Base-by-base conservation (phyloP, 1,140 invertebrate species). In the Eriocheir sinensis region DNA sequence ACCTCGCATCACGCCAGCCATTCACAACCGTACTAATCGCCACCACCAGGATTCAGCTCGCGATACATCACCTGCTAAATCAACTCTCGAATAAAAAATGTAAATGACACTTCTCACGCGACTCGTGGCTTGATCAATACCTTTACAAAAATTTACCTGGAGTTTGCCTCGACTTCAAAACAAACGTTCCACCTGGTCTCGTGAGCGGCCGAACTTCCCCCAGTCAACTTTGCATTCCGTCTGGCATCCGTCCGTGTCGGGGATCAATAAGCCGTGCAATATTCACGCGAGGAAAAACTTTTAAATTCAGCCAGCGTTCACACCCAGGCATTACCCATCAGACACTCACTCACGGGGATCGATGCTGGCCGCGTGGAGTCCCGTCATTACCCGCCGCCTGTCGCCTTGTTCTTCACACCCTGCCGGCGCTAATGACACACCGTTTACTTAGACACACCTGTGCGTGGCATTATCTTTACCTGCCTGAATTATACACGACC, bases 391-490 rank as follows among this genome's bases (percentile, higher is more conserved):
- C 38, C 32, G 8, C 32, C 60, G 60, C 21, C 21, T 72, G 60
- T 72, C 60, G 27, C 60, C 60, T 12, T 72, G 60, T n/a, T 72
- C 53, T 90, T 90, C 89, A 90, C 89, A 90, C 89, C 89, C 89
- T 9, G 4, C 89, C 34, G 21, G 3, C 32, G 4, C 6, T 90
- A 90, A 90, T 90, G 48, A 90, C 89, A 90, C 30, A 36, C 89
- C 48, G 34, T 60, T 90, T 72, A 36, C 30, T 60, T 89, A 53
- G 32, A 21, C 41, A 27, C 89, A 36, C 48, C 32, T 72, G 60
- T 72, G 27, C 27, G 60, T 72, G 60, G 4, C 27, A 72, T 72
- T 72, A 72, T 72, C 60, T 72, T 72, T 72, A 72, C 60, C 60
- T 21, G 60, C 60, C 27, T 72, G 60, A 72, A 72, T 72, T 72